These are phyloP conservation scores for Heliconius nattereri DNA, from an alignment of 1,140 invertebrate genomes.

Conservation along the genomic window DNA sequence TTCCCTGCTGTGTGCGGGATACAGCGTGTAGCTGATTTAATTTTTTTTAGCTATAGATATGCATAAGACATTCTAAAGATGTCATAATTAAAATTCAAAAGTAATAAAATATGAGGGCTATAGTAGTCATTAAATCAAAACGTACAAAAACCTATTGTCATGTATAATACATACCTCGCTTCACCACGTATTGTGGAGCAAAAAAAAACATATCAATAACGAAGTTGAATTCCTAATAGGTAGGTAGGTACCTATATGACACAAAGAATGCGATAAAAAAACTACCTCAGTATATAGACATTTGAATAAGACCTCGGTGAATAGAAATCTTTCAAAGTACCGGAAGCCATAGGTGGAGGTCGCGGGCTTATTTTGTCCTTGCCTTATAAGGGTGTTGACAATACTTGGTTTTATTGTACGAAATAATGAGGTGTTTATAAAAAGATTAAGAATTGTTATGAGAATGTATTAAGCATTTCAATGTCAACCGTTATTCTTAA, in stretches of 20 bases:
- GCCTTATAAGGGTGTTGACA: conserved; percentile 35
- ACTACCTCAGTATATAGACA: conserved; percentile 24
- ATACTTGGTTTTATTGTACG: conserved; percentile 28
- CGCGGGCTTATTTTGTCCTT: conserved; percentile 26
- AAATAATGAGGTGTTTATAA: conserved; percentile 32
- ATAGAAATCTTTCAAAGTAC: conserved; percentile 33
- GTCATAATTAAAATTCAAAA: too few species aligned
- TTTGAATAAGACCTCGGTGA: conserved; percentile 27
- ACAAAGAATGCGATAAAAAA: conserved; percentile 6
- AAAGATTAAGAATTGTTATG: conserved; percentile 23
- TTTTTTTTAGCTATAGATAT: too few species aligned
- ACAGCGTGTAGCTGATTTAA: too few species aligned
- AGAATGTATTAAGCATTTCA: conserved; percentile 5
- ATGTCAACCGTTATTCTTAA: background rate
- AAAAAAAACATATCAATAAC: conserved; percentile 15
- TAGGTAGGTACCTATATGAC: background rate
- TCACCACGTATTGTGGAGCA: conserved; percentile 12
- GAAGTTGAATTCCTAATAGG: conserved; percentile 12
- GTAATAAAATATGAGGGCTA: background rate
- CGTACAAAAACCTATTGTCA: background rate
- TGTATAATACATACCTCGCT: background rate
- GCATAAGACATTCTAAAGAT: too few species aligned
- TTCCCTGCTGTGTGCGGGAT: too few species aligned
- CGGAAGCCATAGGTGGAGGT: conserved; percentile 34
- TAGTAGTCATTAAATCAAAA: background rate